Base-by-base conservation (phyloP, 2,113 vertebrate genomes). In the Bufo gargarizans region DNA sequence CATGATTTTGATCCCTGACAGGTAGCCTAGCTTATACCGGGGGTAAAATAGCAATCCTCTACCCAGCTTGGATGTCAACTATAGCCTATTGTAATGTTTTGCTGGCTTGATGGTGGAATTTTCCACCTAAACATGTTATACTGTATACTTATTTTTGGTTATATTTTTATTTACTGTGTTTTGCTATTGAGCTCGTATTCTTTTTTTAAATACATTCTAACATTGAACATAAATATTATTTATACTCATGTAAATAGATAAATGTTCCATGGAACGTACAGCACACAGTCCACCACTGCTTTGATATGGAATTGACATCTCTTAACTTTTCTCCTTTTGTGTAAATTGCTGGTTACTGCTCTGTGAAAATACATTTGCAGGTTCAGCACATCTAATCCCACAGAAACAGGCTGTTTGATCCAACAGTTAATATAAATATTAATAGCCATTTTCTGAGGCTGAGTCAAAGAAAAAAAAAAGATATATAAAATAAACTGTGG, bases 311-410 rank as follows among this genome's bases (percentile, higher is more conserved):
- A 72, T 19, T 74, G 43, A 74, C 43, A 74, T 74, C 43, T 47
- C 33, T 6, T 47, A 74, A 45, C 43, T 76, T 76, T 76, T 76
- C 72, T 47, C 4, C 49, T 20, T 76, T n/a, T 49, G 45, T 49
- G 61, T 50, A 67, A 47, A 49, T 49, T 83, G 11, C 22, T 50
- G 81, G 59, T 69, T 63, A 65, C n/a, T n/a, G 81, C 49, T 50
- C 81, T 83, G 81, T 67, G 61, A 83, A 83, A 83, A 53, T 83
- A 83, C n/a, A 53, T 83, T 83, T 83, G 43, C 45, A 83, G 81
- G 81, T 83, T 67, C 63, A 83, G 81, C 53, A 69, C 45, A 53
- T 83, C 61, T 67, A 63, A 83, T 63, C 61, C 49, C 2, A 50
- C 45, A 67, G 49, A 47, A 83, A 9, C 61, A 67, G 6, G 19